A percentile compares a stretch with the other conserved stretches of the same genome.
These are phyloP conservation scores for Euclidia mi DNA, from an alignment of 2,888 invertebrate genomes.

Conservation along the genomic window DNA sequence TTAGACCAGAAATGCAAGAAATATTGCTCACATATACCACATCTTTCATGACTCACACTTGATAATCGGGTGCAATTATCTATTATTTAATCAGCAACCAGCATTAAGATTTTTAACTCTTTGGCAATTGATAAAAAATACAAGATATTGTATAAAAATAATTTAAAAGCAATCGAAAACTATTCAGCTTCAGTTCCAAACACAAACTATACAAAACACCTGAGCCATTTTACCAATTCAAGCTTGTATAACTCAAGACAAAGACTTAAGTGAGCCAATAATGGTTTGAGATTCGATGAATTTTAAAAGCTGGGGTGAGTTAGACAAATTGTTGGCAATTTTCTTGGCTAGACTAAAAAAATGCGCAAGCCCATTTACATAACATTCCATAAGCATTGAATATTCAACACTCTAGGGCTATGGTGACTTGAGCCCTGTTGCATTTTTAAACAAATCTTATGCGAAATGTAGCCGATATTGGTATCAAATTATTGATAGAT, in stretches of 20 bases:
- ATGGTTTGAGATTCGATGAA: conserved; percentile 7
- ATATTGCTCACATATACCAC: too few species aligned
- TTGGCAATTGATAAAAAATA: too few species aligned
- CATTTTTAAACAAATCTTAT: conserved; percentile 3
- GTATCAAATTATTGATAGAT: neutral
- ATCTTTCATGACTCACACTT: too few species aligned
- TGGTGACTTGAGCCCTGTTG: conserved; percentile 10
- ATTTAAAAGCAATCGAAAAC: too few species aligned
- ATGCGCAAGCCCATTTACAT: conserved; percentile 17
- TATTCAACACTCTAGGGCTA: conserved; percentile 20
- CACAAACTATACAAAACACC: too few species aligned
- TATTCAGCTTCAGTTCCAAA: too few species aligned
- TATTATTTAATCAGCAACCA: too few species aligned
- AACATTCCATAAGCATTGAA: conserved; percentile 18
- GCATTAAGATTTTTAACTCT: too few species aligned
- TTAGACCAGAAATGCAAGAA: neutral
- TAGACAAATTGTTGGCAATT: conserved; percentile 17
- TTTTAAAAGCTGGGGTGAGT: conserved; percentile 19
- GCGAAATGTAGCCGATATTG: neutral
- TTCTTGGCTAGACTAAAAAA: conserved; percentile 5
- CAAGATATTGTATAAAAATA: too few species aligned
- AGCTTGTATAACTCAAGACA: neutral
- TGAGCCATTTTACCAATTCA: neutral
- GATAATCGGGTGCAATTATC: too few species aligned
- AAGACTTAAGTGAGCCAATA: conserved; percentile 13